phyloP scores from a whole-genome alignment of 2,888 invertebrate genomes.

The Meganola albula region DNA sequence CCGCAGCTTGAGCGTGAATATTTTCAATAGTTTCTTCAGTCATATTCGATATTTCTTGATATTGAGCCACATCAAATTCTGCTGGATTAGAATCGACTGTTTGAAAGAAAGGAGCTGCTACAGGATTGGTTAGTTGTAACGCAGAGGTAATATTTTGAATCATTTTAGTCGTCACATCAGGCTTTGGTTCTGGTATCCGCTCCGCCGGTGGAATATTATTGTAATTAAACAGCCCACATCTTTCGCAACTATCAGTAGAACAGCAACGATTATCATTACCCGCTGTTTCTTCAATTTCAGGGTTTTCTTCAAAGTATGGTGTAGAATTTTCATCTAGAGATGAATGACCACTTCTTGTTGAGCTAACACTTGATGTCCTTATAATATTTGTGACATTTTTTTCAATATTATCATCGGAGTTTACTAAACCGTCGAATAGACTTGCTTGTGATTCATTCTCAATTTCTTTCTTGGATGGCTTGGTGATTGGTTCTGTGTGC shows the following conservation, averaged over 20 bases:
- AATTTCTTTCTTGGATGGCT: too few species aligned
- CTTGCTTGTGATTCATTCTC: too few species aligned
- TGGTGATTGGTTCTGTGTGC: too few species aligned
- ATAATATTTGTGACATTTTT: too few species aligned
- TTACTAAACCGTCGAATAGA: not conserved
- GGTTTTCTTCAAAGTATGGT: not conserved
- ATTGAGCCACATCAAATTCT: not conserved
- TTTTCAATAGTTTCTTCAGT: conserved; percentile 58
- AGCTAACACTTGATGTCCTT: not conserved
- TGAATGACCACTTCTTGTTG: not conserved
- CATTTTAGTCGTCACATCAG: conserved; percentile 55
- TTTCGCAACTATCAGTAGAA: not conserved
- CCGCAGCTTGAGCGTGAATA: conserved; percentile 51
- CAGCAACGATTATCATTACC: too few species aligned
- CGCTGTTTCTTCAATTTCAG: too few species aligned
- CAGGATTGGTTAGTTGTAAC: conserved; percentile 58
- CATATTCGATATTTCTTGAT: conserved; percentile 20
- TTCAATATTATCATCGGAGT: not conserved
- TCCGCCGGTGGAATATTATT: too few species aligned
- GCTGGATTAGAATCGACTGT: not conserved
- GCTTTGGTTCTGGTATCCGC: too few species aligned
- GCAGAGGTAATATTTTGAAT: conserved; percentile 65
- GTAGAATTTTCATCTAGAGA: not conserved
- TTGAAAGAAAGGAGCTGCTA: conserved; percentile 48
- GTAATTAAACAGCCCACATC: not conserved